Base-by-base conservation (phyloP, 2,888 invertebrate genomes). In the Heterodera filipjevi region DNA sequence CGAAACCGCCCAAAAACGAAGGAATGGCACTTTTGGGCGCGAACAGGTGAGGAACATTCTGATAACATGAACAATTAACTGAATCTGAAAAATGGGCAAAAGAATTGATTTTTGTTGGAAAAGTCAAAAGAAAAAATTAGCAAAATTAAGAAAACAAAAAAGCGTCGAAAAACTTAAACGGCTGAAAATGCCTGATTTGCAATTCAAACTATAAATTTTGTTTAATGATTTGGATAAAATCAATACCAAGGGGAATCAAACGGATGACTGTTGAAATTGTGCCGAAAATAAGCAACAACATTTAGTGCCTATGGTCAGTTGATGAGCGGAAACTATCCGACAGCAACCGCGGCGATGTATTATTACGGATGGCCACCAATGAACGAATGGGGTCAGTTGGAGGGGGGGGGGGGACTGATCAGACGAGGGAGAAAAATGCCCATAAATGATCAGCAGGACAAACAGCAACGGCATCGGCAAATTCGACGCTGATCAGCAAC, bases 301-400 rank as follows among this genome's bases (percentile, higher is more conserved):
- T 59, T 59, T 10, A 59, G 59, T 59, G 59, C 59, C 59, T 59
- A 59, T 59, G 59, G 59, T 8, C 59, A 59, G 10, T 12, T 59
- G 27, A 59, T 59, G 59, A 59, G 27, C 59, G 59, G 59, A 27
- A 27, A 27, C 27, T 59, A 59, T 27, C 59, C 59, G 53, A 53
- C 39, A 39, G 39, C 39, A 39, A 39, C 39, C 12, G 39, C 53
- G 53, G 53, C 53, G 22, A 53, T 53, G 27, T 59, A 59, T 59
- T 59, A 59, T 59, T 59, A 59, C 27, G 27, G 59, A 8, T n/a
- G 59, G n/a, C 27, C 27, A 27, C 5, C 59, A 59, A 27, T 59
- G 59, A 59, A 59, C 27, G 59, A 59, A 59, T 59, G 59, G 59
- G 59, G 59, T 59, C 27, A 59, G 49, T 59, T 59, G n/a, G 10